Percentiles rank a stretch among this genome's conserved stretches.
These are phyloP conservation scores for Monodelphis domestica DNA, from an alignment of 2,797 vertebrate species.

Conservation along the genomic window DNA sequence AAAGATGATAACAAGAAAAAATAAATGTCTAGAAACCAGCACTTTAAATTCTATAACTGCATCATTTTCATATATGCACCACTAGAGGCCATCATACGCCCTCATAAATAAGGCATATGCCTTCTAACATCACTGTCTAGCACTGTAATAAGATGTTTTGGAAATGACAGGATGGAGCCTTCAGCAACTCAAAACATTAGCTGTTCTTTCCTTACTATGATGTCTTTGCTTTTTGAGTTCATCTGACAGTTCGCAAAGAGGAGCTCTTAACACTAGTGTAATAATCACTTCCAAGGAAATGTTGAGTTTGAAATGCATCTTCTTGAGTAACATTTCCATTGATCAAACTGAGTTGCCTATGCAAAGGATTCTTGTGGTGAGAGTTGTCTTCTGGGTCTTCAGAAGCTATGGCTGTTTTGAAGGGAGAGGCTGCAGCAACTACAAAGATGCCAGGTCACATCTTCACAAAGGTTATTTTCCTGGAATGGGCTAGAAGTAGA, in stretches of 20 bases:
- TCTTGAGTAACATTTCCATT: background rate
- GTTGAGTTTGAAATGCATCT: background rate
- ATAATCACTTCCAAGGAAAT: background rate
- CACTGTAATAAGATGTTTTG: background rate
- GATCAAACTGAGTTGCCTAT: background rate
- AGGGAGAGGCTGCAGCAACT: background rate
- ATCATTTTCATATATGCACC: background rate
- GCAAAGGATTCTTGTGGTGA: background rate
- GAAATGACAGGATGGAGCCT: background rate
- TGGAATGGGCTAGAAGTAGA: background rate
- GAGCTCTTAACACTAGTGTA: background rate
- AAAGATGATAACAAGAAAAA: background rate
- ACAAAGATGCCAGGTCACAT: background rate
- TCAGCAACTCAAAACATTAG: background rate
- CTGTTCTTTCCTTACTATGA: background rate
- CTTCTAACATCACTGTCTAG: background rate
- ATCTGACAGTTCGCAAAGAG: background rate
- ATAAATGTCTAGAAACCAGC: no score
- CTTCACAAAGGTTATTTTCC: background rate
- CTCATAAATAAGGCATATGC: background rate
- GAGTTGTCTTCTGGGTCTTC: background rate
- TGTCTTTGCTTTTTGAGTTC: background rate
- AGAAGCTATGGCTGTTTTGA: background rate
- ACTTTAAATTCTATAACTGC: background rate
- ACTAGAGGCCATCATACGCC: background rate